These are phyloP conservation scores for Schizotus pectinicornis DNA, from an alignment of 2,888 invertebrate species.

Conservation along the genomic window DNA sequence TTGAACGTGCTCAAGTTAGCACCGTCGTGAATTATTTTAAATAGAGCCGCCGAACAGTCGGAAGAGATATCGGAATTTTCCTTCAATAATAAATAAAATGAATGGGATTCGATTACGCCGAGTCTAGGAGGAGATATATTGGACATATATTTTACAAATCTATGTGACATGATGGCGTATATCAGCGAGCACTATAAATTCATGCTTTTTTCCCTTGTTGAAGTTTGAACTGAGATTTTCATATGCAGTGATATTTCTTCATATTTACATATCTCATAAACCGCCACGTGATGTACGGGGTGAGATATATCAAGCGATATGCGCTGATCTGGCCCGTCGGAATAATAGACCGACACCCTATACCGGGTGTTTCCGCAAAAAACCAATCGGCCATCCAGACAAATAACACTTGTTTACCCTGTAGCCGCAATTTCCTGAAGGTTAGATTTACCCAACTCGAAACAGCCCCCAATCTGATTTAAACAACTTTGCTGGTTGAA, in stretches of 20 bases:
- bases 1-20: too few species aligned
- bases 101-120: constrained; percentile 27
- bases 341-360: constrained; percentile 24
- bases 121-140: constrained; percentile 27
- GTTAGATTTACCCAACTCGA: too few species aligned
- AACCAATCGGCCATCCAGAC: not conserved
- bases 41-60: not conserved
- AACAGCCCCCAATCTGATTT: too few species aligned
- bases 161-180: constrained; percentile 44
- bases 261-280: constrained; percentile 57
- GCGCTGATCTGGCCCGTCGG: constrained; percentile 40
- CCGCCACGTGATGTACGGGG: constrained; percentile 48
- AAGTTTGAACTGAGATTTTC: constrained; percentile 54
- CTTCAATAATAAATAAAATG: constrained; percentile 31
- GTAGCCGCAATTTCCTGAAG: not conserved
- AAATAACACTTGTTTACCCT: not conserved
- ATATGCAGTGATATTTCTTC: constrained; percentile 54
- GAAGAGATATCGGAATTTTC: constrained; percentile 1
- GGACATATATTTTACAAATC: constrained; percentile 41
- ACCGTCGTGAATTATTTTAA: too few species aligned
- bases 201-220: constrained; percentile 46
- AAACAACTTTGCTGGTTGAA: too few species aligned
- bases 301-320: constrained; percentile 51
- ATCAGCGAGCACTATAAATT: constrained; percentile 51
- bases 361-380: not conserved